A percentile compares a stretch with the other conserved stretches of the same genome.
These are phyloP conservation scores for Sinocyclocheilus anophthalmus DNA, from an alignment of 2,113 vertebrate genomes.

Conservation along the genomic window DNA sequence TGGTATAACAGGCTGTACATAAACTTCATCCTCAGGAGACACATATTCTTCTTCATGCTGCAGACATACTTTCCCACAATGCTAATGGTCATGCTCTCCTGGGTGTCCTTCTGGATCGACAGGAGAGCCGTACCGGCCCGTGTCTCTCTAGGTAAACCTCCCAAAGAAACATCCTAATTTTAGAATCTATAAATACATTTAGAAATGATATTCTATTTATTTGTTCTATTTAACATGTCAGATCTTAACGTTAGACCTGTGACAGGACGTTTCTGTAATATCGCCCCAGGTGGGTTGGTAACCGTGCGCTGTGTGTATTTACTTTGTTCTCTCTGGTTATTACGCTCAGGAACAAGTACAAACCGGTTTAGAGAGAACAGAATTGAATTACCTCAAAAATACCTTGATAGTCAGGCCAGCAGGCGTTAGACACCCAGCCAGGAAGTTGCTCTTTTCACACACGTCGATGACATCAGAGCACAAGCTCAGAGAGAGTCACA, in stretches of 20 bases:
- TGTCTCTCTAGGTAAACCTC: constrained; percentile 82
- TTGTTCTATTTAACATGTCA: neutral
- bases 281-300: neutral
- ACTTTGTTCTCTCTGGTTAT: neutral
- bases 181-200: neutral
- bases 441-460: neutral
- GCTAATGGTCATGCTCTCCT: constrained; percentile 93
- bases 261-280: neutral
- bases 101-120: constrained; percentile 95
- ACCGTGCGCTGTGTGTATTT: neutral
- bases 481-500: neutral
- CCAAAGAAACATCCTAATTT: neutral
- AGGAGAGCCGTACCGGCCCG: constrained; percentile 88
- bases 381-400: neutral
- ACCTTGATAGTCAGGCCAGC: neutral
- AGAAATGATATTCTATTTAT: neutral
- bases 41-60: constrained; percentile 94
- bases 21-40: constrained; percentile 89
- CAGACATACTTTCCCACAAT: constrained; percentile 92
- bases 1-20: constrained; percentile 94
- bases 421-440: neutral
- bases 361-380: constrained; percentile 6
- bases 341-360: neutral
- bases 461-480: neutral
- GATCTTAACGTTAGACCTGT: neutral